A percentile compares a stretch with the other conserved stretches of the same genome.
Conservation (phyloP, 2,888 invertebrate genomes). For the Liopterus haemorrhoidalis region DNA sequence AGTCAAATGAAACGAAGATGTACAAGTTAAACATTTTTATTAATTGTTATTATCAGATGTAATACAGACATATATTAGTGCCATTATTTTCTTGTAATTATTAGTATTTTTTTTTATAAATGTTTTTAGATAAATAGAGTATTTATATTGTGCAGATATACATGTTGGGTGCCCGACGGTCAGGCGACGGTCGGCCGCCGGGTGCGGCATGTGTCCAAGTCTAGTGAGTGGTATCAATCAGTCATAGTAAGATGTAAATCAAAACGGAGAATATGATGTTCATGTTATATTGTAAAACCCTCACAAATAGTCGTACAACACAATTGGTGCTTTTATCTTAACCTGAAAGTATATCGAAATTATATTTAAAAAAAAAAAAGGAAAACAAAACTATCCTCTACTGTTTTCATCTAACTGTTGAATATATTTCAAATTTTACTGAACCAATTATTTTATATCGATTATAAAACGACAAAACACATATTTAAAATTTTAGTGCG, state of each 20-base stretch:
- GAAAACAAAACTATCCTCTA: constrained; percentile 21
- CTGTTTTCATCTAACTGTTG: constrained; percentile 23
- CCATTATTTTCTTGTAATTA: constrained; percentile 48
- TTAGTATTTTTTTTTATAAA: constrained; percentile 47
- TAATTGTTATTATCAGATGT: constrained; percentile 29
- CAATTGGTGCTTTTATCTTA: constrained; percentile 23
- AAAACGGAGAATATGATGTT: constrained; percentile 3
- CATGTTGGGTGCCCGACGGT: too few relatives aligned
- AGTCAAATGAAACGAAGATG: constrained; percentile 27
- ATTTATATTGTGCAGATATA: constrained; percentile 43
- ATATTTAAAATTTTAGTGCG: too few relatives aligned
- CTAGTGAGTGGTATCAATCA: background rate
- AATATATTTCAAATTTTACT: constrained; percentile 24
- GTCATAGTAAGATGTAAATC: background rate
- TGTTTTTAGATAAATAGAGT: constrained; percentile 47
- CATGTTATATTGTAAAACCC: constrained; percentile 16
- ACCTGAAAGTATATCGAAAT: constrained; percentile 21
- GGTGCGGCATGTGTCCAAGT: background rate
- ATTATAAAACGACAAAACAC: too few relatives aligned
- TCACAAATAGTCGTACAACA: constrained; percentile 24
- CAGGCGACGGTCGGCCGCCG: too few relatives aligned
- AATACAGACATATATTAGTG: constrained; percentile 42
- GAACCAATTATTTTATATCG: constrained; percentile 17
- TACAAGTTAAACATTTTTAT: constrained; percentile 23
- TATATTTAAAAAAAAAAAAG: constrained; percentile 19